These are phyloP conservation scores for Alviniconcha marisindica DNA, from an alignment of 1,140 invertebrate genomes.

Conservation along the genomic window DNA sequence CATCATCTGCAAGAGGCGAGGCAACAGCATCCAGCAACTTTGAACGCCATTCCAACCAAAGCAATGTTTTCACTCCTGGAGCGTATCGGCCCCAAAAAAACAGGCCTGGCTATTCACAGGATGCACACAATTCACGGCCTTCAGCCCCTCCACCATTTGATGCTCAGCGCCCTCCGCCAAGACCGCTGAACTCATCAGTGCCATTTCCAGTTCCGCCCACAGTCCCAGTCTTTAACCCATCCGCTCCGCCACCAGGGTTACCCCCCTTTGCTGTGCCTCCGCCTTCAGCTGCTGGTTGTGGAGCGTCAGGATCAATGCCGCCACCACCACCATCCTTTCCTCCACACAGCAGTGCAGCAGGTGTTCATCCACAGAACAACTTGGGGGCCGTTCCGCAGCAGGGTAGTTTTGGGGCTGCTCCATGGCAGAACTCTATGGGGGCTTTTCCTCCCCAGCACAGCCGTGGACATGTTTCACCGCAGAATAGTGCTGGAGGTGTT, in stretches of 20 bases:
- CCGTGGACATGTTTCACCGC: not conserved
- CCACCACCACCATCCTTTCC: conserved; percentile 18
- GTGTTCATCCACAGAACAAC: not conserved
- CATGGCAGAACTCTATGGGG: not conserved
- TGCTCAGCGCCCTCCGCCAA: not conserved
- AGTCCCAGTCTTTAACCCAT: not conserved
- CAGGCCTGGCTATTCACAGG: not conserved
- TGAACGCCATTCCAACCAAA: too few relatives aligned
- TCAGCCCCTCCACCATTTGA: not conserved
- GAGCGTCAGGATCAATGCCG: not conserved
- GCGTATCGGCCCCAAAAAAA: not conserved
- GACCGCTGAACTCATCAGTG: not conserved
- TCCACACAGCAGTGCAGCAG: not conserved
- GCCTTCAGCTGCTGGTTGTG: not conserved
- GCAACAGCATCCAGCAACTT: too few relatives aligned
- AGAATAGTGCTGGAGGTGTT: too few relatives aligned
- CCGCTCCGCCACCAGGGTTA: not conserved
- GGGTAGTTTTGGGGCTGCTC: too few relatives aligned
- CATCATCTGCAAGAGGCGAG: not conserved
- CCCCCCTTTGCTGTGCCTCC: not conserved
- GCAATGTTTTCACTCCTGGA: not conserved
- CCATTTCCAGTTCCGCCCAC: not conserved
- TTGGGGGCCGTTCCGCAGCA: not conserved
- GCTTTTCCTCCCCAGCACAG: not conserved
- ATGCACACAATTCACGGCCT: not conserved